Percentiles rank a stretch among this genome's conserved stretches.
Evolutionary conservation across 2,113 vertebrate genomes (phyloP).

Genomic region (Hippocampus zosterae): DNA sequence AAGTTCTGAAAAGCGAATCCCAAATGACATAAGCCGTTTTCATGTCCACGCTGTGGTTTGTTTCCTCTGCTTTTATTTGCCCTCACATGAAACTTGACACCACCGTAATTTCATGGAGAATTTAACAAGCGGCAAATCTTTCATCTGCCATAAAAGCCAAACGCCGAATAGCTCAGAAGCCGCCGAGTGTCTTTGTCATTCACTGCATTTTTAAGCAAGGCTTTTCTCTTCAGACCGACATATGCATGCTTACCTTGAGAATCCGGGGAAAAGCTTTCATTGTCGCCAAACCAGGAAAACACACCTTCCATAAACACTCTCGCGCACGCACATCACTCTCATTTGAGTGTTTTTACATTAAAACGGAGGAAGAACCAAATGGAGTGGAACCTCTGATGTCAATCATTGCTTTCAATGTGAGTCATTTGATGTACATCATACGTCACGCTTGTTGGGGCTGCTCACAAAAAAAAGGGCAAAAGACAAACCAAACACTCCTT

Average conservation of each 20-base stretch:
- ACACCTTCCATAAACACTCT: conserved; percentile 11
- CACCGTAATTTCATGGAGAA: conserved; percentile 1
- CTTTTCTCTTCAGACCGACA: conserved; percentile 4
- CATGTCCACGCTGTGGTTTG: background rate
- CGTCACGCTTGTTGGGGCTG: background rate
- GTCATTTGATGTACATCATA: background rate
- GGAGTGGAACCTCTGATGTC: background rate
- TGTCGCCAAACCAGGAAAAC: conserved; percentile 10
- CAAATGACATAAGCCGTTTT: background rate
- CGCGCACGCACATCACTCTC: background rate
- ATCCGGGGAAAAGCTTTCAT: conserved; percentile 4
- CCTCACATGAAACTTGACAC: background rate
- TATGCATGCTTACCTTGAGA: conserved; percentile 9
- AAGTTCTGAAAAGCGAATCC: background rate
- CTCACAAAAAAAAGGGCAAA: too few relatives aligned
- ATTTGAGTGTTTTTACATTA: background rate
- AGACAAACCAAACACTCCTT: too few relatives aligned
- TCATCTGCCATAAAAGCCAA: conserved; percentile 11
- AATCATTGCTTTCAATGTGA: background rate
- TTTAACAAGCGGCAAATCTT: conserved; percentile 1
- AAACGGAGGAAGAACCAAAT: background rate
- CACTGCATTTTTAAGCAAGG: conserved; percentile 9
- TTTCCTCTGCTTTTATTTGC: conserved; percentile 9
- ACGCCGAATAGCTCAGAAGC: conserved; percentile 16
- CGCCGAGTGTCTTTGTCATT: conserved; percentile 7